A percentile compares a stretch with the other conserved stretches of the same genome.
Conservation (phyloP, 2,113 vertebrate species). For the Nerophis ophidion region DNA sequence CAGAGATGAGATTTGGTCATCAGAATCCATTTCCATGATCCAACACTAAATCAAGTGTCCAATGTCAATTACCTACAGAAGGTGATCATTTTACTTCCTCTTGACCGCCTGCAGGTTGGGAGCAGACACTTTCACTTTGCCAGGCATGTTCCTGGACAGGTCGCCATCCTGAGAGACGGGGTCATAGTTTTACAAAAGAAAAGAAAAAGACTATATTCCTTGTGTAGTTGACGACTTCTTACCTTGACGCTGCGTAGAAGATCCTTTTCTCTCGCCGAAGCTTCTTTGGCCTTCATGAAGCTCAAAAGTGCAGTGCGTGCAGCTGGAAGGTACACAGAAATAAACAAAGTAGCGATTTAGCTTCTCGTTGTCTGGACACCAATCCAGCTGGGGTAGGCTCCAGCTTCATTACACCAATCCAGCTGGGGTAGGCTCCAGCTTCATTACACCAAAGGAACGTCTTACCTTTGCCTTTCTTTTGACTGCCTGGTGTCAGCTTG, state of each 20-base stretch:
- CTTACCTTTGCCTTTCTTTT: slow-evolving; percentile 98
- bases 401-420: not conserved
- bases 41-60: not conserved
- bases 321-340: slow-evolving; percentile 64
- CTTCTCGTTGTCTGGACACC: not conserved
- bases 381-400: not conserved
- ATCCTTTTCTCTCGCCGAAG: slow-evolving; percentile 84
- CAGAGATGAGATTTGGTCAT: slow-evolving; percentile 16
- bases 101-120: slow-evolving; percentile 87
- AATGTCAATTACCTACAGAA: too few relatives aligned
- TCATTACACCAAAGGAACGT: too few relatives aligned
- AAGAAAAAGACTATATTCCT: not conserved
- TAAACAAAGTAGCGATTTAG: not conserved
- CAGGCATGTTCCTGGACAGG: slow-evolving; percentile 91
- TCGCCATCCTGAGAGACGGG: slow-evolving; percentile 81
- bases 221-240: not conserved
- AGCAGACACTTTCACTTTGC: slow-evolving; percentile 96
- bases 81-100: slow-evolving; percentile 75
- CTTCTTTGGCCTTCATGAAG: slow-evolving; percentile 90
- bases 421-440: not conserved
- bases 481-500: slow-evolving; percentile 91
- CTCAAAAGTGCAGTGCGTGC: slow-evolving; percentile 89
- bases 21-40: not conserved
- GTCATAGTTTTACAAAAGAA: not conserved
- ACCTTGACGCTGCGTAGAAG: slow-evolving; percentile 95